phyloP scores from a whole-genome alignment of 2,113 vertebrate genomes.

The Cygnus atratus region DNA sequence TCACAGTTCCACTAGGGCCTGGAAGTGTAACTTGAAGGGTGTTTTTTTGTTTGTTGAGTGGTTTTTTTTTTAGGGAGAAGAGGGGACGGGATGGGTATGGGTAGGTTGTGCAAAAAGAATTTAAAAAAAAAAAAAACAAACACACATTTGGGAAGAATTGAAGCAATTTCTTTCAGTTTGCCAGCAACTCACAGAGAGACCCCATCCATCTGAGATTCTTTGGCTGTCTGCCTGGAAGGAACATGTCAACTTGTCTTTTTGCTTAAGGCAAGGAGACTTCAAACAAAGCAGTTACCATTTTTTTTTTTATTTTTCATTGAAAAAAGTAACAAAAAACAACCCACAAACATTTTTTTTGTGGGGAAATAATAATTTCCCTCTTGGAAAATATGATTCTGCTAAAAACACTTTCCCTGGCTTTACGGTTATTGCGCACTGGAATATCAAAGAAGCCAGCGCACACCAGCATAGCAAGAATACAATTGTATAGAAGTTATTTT shows the following conservation, averaged over 20 bases:
- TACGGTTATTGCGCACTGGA: background rate
- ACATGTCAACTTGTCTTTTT: slow-evolving; percentile 50
- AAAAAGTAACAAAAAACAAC: background rate
- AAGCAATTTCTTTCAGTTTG: slow-evolving; percentile 13
- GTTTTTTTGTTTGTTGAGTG: accelerated
- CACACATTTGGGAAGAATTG: slow-evolving; percentile 10
- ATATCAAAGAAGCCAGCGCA: background rate
- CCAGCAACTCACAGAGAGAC: slow-evolving; percentile 2
- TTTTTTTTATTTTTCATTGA: accelerated
- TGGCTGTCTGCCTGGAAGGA: slow-evolving; percentile 55
- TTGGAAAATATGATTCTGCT: background rate
- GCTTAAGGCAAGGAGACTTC: slow-evolving; percentile 40
- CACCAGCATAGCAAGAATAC: background rate
- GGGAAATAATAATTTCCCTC: background rate
- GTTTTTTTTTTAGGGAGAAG: background rate
- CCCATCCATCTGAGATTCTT: slow-evolving; percentile 35
- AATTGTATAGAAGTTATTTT: background rate
- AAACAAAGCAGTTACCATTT: slow-evolving; percentile 30
- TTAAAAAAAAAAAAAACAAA: background rate
- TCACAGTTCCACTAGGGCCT: background rate
- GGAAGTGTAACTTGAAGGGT: background rate
- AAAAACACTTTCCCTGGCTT: background rate
- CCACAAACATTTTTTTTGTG: background rate
- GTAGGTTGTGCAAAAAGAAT: background rate
- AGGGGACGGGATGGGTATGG: no score